These are phyloP conservation scores for Melanotaenia pygmaea DNA, from an alignment of 2,797 vertebrate genomes.

Conservation along the genomic window DNA sequence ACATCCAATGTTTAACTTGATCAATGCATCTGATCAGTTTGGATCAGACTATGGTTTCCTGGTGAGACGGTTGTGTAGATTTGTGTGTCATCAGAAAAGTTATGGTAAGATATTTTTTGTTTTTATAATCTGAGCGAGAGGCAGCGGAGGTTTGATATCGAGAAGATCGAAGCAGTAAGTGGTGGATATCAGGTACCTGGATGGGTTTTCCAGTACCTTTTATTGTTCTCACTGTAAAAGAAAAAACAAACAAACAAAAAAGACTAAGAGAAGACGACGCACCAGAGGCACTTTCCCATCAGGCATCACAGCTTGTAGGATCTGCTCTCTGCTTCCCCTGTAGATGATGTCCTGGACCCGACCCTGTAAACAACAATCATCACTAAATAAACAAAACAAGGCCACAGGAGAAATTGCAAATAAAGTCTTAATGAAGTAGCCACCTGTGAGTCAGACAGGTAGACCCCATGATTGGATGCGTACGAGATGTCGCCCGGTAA, in stretches of 20 bases:
- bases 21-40: too few relatives aligned
- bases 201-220: background rate
- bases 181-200: background rate
- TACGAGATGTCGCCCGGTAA: slow-evolving; percentile 86
- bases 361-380: slow-evolving; percentile 74
- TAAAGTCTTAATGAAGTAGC: background rate
- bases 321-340: slow-evolving; percentile 82
- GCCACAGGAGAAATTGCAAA: background rate
- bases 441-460: slow-evolving; percentile 86
- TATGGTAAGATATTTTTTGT: too few relatives aligned
- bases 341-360: slow-evolving; percentile 89
- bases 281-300: slow-evolving; percentile 92
- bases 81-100: too few relatives aligned
- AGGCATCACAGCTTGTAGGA: slow-evolving; percentile 78
- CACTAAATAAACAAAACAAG: background rate
- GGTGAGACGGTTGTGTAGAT: too few relatives aligned
- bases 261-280: background rate
- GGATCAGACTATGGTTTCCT: too few relatives aligned
- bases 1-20: too few relatives aligned
- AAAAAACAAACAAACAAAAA: background rate
- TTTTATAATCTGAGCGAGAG: too few relatives aligned
- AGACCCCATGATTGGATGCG: slow-evolving; percentile 90
- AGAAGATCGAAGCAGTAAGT: too few relatives aligned
- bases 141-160: too few relatives aligned
- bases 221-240: background rate